These are phyloP conservation scores for Nymphalis urticae DNA, from an alignment of 2,888 invertebrate genomes.

Conservation along the genomic window DNA sequence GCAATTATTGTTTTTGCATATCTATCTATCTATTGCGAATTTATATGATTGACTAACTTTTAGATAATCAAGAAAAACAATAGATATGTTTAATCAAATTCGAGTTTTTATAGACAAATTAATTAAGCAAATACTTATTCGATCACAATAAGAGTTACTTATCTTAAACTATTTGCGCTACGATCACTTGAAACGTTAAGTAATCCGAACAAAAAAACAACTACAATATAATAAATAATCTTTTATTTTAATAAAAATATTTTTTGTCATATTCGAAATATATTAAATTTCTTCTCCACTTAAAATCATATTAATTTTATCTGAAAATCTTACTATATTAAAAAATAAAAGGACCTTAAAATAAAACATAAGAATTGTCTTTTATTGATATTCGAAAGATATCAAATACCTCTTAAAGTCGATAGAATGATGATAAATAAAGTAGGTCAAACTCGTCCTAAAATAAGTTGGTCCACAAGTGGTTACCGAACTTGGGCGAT, in stretches of 20 bases:
- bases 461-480: conserved; percentile 36
- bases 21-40: no score
- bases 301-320: background rate
- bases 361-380: background rate
- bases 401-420: conserved; percentile 14
- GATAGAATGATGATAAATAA: conserved; percentile 38
- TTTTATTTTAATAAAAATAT: background rate
- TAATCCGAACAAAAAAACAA: background rate
- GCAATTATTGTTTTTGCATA: no score
- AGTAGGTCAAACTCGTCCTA: conserved; percentile 43
- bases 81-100: no score
- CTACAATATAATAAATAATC: background rate
- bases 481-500: conserved; percentile 42
- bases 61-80: no score
- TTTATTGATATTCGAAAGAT: conserved; percentile 1
- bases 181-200: no score
- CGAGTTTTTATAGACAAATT: no score
- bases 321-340: conserved; percentile 2
- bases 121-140: no score
- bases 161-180: no score
- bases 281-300: conserved; percentile 10
- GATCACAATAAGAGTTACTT: no score
- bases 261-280: background rate
- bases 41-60: no score
- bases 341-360: background rate